Percentiles rank a stretch among this genome's conserved stretches.
phyloP scores from a whole-genome alignment of 1,140 invertebrate species.

The Zaprionus africanus region DNA sequence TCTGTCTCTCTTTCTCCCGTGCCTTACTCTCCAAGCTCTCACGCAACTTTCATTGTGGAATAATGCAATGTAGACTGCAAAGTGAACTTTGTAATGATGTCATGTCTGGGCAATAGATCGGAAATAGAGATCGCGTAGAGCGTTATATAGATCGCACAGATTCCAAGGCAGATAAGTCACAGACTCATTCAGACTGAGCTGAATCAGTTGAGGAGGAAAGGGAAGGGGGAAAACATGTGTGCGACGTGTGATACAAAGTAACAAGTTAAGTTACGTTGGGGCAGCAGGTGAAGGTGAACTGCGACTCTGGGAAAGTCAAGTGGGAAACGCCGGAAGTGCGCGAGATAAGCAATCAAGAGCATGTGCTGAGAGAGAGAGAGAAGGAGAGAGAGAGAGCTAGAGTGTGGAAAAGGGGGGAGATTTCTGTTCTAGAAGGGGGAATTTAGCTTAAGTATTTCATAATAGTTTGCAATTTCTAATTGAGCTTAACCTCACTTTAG shows the following conservation, averaged over 20 bases:
- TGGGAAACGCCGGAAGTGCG: conserved; percentile 2
- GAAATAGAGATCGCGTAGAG: conserved; percentile 38
- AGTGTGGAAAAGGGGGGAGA: too few relatives aligned
- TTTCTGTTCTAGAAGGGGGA: not conserved
- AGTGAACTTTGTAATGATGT: conserved; percentile 74
- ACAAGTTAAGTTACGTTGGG: conserved; percentile 1
- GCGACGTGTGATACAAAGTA: conserved; percentile 44
- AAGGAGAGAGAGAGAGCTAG: not conserved
- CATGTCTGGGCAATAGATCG: conserved; percentile 37
- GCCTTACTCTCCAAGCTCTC: not conserved
- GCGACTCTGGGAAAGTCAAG: not conserved
- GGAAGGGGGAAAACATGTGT: conserved; percentile 20
- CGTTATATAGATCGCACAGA: conserved; percentile 26
- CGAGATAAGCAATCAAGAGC: not conserved
- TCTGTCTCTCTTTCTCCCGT: not conserved
- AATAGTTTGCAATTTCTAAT: not conserved
- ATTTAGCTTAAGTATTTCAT: not conserved
- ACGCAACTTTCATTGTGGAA: conserved; percentile 15
- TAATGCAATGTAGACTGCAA: conserved; percentile 62
- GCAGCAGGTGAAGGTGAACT: conserved; percentile 60
- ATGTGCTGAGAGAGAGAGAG: not conserved
- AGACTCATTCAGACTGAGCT: conserved; percentile 10
- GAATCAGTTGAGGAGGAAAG: conserved; percentile 5
- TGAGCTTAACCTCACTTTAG: too few relatives aligned
- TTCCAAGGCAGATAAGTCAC: conserved; percentile 5